Conservation (phyloP, 2,797 vertebrate genomes). For the Jordanella pulchra region DNA sequence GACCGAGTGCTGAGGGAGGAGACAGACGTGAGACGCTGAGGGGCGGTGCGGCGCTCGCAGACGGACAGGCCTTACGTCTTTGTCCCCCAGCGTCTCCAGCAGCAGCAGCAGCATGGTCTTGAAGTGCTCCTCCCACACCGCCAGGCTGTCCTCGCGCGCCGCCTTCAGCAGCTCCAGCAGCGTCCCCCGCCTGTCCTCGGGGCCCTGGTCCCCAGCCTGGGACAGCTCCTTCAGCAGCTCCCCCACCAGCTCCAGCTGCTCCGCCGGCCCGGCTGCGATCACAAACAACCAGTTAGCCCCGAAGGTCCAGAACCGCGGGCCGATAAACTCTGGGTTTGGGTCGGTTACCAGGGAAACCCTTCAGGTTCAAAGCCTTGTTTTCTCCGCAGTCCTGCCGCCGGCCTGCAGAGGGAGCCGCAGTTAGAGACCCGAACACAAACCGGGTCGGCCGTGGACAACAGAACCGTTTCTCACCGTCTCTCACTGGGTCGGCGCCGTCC, state of each 20-base stretch:
- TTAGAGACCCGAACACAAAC: slow-evolving; percentile 25
- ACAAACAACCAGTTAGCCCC: neutral
- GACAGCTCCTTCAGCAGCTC: slow-evolving; percentile 97
- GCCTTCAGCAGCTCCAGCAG: slow-evolving; percentile 95
- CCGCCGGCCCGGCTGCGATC: neutral
- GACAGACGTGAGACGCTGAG: neutral
- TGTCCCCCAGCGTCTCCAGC: slow-evolving; percentile 96
- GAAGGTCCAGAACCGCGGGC: too few relatives aligned
- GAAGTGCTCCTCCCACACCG: slow-evolving; percentile 98
- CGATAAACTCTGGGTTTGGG: neutral
- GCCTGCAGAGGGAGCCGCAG: slow-evolving; percentile 66
- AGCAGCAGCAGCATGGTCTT: slow-evolving; percentile 96
- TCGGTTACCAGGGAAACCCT: slow-evolving; percentile 69
- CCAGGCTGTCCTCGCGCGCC: slow-evolving; percentile 91
- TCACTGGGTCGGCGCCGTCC: slow-evolving; percentile 96
- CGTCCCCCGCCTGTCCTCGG: slow-evolving; percentile 93
- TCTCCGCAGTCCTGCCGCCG: slow-evolving; percentile 81
- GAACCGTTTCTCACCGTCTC: slow-evolving; percentile 84
- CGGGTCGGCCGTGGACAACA: neutral
- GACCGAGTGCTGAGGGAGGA: slow-evolving; percentile 86
- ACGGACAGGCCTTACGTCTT: slow-evolving; percentile 79
- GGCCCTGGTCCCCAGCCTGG: slow-evolving; percentile 84
- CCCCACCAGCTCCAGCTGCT: slow-evolving; percentile 89
- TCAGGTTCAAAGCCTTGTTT: slow-evolving; percentile 80
- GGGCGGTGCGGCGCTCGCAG: too few relatives aligned